Base-by-base conservation (phyloP, 2,888 invertebrate species). In the Danaus chrysippus region DNA sequence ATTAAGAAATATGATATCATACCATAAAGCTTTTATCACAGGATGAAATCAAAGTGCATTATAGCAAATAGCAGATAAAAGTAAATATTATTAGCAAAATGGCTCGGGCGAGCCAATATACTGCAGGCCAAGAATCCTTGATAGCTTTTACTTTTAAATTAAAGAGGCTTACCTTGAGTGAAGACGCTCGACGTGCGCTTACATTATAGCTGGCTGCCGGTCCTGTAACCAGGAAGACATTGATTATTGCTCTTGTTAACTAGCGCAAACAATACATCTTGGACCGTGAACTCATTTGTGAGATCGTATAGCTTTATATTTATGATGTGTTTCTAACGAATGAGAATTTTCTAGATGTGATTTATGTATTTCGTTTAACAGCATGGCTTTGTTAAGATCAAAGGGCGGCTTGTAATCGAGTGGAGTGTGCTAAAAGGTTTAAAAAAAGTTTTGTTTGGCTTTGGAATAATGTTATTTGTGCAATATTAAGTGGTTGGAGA, bases 171-270 rank as follows among this genome's bases (percentile, higher is more conserved):
- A 89, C 90, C 90, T 90, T 90, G 86, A 82, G 76, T 79, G 80
- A 78, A 86, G 83, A 82, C 78, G 83, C 83, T 83, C 84, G 77
- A 77, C 71, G 81, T 80, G 81, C 82, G 87, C 78, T 89, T 83
- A 90, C 90, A 90, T 90, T 89, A 90, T 90, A 85, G 81, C 87
- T 79, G 82, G 82, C 83, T 79, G 74, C 75, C 75, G 77, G 79
- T 75, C 82, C 90, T 90, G 87, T 62, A 78, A 82, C 75, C 75
- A 78, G 70, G 71, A 76, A 76, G 49, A 19, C 10, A 42, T 41
- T 53, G 15, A 58, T 58, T 58, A 52, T 42, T 53, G 19, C 42
- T 56, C 54, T 54, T 55, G 54, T 44, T 54, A 42, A 54, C 53
- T 54, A 54, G 8, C 49, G 54, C 49, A 56, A 64, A 58, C 58